A percentile compares a stretch with the other conserved stretches of the same genome.
These are phyloP conservation scores for Leptopilina syphax DNA, from an alignment of 2,888 invertebrate genomes.

Conservation along the genomic window DNA sequence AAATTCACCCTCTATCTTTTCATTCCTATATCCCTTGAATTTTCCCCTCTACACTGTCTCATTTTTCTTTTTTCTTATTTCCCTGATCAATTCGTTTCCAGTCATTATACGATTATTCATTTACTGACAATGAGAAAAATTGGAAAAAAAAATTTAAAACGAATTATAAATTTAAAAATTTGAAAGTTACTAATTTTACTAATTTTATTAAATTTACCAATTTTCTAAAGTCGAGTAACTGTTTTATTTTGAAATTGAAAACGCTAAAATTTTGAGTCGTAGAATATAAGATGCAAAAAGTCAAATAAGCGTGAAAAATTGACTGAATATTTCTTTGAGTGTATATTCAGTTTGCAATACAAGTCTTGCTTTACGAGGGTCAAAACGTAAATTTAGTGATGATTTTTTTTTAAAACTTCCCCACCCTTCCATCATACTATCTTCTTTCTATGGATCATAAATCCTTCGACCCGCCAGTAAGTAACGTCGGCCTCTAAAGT, in stretches of 20 bases:
- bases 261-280: too few species aligned
- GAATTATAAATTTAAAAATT: too few species aligned
- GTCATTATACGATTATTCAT: not conserved
- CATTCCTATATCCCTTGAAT: constrained; percentile 46
- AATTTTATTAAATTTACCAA: too few species aligned
- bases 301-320: not conserved
- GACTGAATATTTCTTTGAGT: not conserved
- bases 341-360: constrained; percentile 25
- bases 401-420: constrained; percentile 22
- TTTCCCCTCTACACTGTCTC: not conserved
- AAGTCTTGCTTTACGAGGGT: constrained; percentile 29
- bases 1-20: constrained; percentile 55
- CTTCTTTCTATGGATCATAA: constrained; percentile 42
- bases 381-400: constrained; percentile 30
- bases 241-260: too few species aligned
- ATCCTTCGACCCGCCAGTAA: constrained; percentile 47
- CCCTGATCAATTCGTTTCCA: constrained; percentile 31
- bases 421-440: not conserved
- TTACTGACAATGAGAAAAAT: not conserved
- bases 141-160: too few species aligned
- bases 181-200: too few species aligned
- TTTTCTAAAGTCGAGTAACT: too few species aligned
- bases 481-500: constrained; percentile 42
- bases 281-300: too few species aligned
- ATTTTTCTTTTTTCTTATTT: constrained; percentile 35